A percentile compares a stretch with the other conserved stretches of the same genome.
Conservation (phyloP, 2,797 vertebrate genomes). For the Astyanax mexicanus region DNA sequence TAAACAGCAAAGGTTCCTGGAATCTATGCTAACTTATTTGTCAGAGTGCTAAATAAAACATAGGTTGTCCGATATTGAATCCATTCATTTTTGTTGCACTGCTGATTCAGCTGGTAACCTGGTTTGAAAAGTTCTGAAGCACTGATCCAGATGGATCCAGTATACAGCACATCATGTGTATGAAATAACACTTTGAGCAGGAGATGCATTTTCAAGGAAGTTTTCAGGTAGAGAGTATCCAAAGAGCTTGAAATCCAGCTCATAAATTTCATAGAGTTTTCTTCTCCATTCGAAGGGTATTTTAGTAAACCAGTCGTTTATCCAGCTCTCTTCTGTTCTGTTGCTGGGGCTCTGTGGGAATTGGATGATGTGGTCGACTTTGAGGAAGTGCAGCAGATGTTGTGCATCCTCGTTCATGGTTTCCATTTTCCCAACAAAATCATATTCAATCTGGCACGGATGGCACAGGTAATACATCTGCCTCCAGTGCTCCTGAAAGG, state of each 20-base stretch:
- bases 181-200: neutral
- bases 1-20: too few species aligned
- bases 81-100: too few species aligned
- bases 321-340: constrained; percentile 83
- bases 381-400: constrained; percentile 79
- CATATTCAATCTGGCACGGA: constrained; percentile 86
- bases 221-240: constrained; percentile 82
- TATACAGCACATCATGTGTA: too few species aligned
- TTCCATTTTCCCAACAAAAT: constrained; percentile 86
- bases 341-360: constrained; percentile 84
- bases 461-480: constrained; percentile 87
- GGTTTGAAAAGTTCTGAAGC: too few species aligned
- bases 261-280: constrained; percentile 83
- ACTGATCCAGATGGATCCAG: too few species aligned
- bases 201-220: neutral
- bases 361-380: constrained; percentile 76
- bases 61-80: too few species aligned
- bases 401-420: constrained; percentile 80
- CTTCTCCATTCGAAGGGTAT: constrained; percentile 80
- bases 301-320: constrained; percentile 81
- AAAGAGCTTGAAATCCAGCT: constrained; percentile 83
- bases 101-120: too few species aligned
- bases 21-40: too few species aligned
- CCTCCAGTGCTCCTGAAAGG: constrained; percentile 95
- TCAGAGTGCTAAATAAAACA: too few species aligned